phyloP scores from a whole-genome alignment of 92 coral and sea anemone genomes.

The Porites lobata region DNA sequence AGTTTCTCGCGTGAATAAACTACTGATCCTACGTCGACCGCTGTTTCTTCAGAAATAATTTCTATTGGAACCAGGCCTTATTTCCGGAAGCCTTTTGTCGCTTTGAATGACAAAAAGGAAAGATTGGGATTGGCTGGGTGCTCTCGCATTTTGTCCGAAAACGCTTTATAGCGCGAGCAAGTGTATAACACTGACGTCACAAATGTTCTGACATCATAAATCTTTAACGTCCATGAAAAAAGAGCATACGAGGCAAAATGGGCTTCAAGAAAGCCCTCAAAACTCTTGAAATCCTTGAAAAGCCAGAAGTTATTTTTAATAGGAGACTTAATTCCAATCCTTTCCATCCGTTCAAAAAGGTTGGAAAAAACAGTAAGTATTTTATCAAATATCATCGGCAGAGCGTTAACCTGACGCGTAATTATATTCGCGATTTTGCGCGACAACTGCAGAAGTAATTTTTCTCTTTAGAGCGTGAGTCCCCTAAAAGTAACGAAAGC shows the following conservation, averaged over 20 bases:
- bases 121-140: too few relatives aligned
- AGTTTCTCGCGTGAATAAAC: too few relatives aligned
- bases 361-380: constrained; percentile 76
- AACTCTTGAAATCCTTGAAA: constrained; percentile 88
- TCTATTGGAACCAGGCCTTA: too few relatives aligned
- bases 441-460: too few relatives aligned
- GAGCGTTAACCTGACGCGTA: not conserved
- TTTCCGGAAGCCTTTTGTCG: too few relatives aligned
- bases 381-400: not conserved
- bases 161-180: constrained; percentile 6
- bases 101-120: too few relatives aligned
- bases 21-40: too few relatives aligned
- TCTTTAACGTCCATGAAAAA: not conserved
- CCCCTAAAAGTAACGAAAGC: too few relatives aligned
- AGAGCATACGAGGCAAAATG: constrained; percentile 14
- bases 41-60: too few relatives aligned
- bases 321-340: constrained; percentile 79
- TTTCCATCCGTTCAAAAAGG: constrained; percentile 76
- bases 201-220: constrained; percentile 2
- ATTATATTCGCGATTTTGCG: too few relatives aligned
- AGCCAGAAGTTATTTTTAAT: constrained; percentile 86
- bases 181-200: constrained; percentile 11
- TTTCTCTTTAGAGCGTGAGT: too few relatives aligned
- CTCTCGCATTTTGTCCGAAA: too few relatives aligned
- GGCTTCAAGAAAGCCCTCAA: constrained; percentile 76